phyloP scores from a whole-genome alignment of 2,888 invertebrate species.

The Cephus pygmeus region DNA sequence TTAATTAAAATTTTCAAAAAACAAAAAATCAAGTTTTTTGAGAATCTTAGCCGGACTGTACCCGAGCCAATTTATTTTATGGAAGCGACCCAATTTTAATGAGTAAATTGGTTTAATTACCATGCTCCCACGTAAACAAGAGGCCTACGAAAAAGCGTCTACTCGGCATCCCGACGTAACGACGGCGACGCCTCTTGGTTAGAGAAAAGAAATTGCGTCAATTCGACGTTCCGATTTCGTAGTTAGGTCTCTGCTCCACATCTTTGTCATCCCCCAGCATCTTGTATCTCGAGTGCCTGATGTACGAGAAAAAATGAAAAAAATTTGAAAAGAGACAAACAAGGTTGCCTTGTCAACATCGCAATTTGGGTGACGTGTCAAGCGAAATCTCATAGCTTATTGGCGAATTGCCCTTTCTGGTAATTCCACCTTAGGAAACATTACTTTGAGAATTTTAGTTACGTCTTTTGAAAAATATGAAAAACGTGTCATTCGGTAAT shows the following conservation, averaged over 20 bases:
- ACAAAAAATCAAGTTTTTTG: background rate
- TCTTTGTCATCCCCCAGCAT: background rate
- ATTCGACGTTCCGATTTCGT: background rate
- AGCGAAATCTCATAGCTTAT: background rate
- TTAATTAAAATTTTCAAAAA: background rate
- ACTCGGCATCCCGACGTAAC: background rate
- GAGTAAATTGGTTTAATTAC: slow-evolving; percentile 46
- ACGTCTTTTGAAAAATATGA: background rate
- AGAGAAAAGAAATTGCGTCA: slow-evolving; percentile 2
- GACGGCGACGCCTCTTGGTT: background rate
- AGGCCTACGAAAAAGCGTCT: background rate
- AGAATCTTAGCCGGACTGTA: background rate
- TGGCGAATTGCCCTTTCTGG: background rate
- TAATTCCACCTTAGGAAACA: background rate
- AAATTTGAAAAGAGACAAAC: background rate
- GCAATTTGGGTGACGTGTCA: background rate
- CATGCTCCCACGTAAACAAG: background rate
- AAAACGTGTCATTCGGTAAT: background rate
- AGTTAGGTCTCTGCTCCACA: background rate
- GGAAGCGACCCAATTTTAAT: slow-evolving; percentile 16
- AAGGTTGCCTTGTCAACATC: background rate
- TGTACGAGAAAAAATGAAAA: background rate
- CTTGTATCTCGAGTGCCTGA: background rate
- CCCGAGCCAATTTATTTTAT: slow-evolving; percentile 1
- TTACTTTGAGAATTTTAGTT: background rate